These are phyloP conservation scores for Siderastrea siderea DNA, from an alignment of 92 coral and sea anemone species.

Conservation along the genomic window DNA sequence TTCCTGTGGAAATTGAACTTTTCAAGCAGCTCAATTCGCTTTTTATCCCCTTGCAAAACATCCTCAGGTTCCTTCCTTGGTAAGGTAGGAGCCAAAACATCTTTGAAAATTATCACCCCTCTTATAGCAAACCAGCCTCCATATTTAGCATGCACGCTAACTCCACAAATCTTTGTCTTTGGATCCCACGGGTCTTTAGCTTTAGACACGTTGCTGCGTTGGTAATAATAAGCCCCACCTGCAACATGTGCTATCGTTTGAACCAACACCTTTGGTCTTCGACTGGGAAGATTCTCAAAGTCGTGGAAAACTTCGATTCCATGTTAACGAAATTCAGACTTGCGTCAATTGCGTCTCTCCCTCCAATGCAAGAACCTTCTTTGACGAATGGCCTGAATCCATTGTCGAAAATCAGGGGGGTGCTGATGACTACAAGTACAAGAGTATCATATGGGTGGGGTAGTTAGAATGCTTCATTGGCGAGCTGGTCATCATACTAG, in stretches of 20 bases:
- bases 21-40: conserved; percentile 89
- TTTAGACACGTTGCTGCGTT: conserved; percentile 77
- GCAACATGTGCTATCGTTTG: conserved; percentile 98
- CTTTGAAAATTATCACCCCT: conserved; percentile 87
- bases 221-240: conserved; percentile 95
- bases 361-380: conserved; percentile 67
- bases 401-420: conserved; percentile 92
- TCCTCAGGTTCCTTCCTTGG: conserved; percentile 74
- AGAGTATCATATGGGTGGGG: conserved; percentile 82
- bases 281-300: conserved; percentile 87
- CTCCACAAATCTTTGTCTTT: conserved; percentile 87
- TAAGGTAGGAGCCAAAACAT: conserved; percentile 77
- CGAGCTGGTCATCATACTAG: conserved; percentile 92
- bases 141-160: conserved; percentile 88
- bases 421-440: conserved; percentile 84
- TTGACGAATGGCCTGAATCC: conserved; percentile 93
- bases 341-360: conserved; percentile 87
- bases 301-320: conserved; percentile 84
- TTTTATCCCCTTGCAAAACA: conserved; percentile 90
- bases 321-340: conserved; percentile 62
- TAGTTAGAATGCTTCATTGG: conserved; percentile 79
- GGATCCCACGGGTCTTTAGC: conserved; percentile 88
- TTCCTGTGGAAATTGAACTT: conserved; percentile 94
- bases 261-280: conserved; percentile 91
- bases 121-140: conserved; percentile 99